Evolutionary conservation across 2,797 vertebrate genomes (phyloP), one percentile per base, ranked within the genome.

Genomic region (Anguilla anguilla): DNA sequence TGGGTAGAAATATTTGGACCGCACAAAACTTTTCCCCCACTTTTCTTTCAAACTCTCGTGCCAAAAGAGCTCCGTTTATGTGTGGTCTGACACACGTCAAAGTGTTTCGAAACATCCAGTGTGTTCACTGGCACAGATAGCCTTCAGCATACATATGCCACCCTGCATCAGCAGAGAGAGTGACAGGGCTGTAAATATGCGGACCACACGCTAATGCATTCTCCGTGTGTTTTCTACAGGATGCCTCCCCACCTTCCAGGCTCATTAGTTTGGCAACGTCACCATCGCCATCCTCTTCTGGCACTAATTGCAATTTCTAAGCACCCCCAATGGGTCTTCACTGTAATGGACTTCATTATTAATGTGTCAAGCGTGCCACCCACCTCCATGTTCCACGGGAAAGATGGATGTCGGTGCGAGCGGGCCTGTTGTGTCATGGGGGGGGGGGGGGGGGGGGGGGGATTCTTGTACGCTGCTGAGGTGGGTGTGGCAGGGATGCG

Each of bases 151-250:
- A 77, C 87, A 61, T 43, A 43, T 49, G 87, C 87, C 64, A 79
- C 55, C 43, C 87, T 49, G 69, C 83, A 83, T 77, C 51, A 84
- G 87, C 64, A 85, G 83, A 88, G 53, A 15, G 11, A 61, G 7
- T 85, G 87, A 84, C 83, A 72, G 87, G 28, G 64, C 39, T 84
- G 85, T 61, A 88, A 88, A 88, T 88, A 88, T 88, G 83, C 59
- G 87, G 83, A 85, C 87, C 87, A 88, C 87, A 88, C 87, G 84
- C 83, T 85, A 51, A 74, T 55, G 51, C n/a, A 25, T 28, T 67
- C n/a, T 25, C 25, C 5, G 6, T 28, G 64, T 67, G 28, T 25
- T 67, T 67, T 67, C 64, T 67, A n/a, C 64, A 67, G 64, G 25
- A 67, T 28, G 25, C 6, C 7, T 67, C 6, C 51, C 51, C 28